These are phyloP conservation scores for Pleuronectes platessa DNA, from an alignment of 2,113 vertebrate genomes.

Conservation along the genomic window DNA sequence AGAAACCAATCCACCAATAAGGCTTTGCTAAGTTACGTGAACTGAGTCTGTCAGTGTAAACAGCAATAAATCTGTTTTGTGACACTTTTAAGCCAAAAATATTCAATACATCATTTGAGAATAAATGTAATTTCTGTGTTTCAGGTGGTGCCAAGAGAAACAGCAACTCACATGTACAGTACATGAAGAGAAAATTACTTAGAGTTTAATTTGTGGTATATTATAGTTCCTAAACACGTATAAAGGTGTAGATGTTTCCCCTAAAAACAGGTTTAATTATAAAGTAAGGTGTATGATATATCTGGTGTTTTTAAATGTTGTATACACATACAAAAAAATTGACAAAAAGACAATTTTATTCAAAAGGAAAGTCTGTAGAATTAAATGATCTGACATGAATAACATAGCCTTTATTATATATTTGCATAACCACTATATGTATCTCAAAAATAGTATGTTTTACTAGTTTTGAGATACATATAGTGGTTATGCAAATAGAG, in stretches of 20 bases:
- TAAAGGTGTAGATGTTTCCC: neutral
- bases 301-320: neutral
- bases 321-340: too few species aligned
- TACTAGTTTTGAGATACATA: too few species aligned
- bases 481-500: too few species aligned
- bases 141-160: conserved; percentile 29
- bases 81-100: too few species aligned
- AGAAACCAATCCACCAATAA: too few species aligned
- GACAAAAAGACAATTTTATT: neutral
- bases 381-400: neutral
- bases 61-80: too few species aligned
- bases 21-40: neutral
- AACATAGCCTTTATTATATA: neutral
- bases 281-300: neutral
- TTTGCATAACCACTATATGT: conserved; percentile 27
- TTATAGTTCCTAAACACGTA: neutral
- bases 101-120: neutral
- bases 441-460: conserved; percentile 1
- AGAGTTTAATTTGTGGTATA: conserved; percentile 10
- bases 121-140: conserved; percentile 11
- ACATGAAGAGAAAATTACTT: neutral
- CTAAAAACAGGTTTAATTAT: neutral
- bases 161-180: neutral
- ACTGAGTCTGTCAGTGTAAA: too few species aligned
- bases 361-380: conserved; percentile 14